These are phyloP conservation scores for Oxystoma pomonae DNA, from an alignment of 2,888 invertebrate species.

Conservation along the genomic window DNA sequence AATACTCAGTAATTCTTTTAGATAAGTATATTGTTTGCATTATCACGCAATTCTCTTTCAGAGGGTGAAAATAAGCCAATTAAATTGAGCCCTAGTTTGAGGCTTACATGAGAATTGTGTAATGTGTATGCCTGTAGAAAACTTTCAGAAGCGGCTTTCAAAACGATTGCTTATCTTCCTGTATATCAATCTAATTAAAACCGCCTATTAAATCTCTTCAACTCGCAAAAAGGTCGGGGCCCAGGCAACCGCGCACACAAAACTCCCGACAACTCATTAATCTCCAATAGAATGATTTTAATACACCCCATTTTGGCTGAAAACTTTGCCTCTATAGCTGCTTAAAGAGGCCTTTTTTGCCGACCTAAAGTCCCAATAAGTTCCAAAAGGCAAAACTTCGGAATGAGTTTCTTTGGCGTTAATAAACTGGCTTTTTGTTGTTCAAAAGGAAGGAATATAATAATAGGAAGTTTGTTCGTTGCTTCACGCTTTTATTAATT, in stretches of 20 bases:
- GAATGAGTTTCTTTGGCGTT: not conserved
- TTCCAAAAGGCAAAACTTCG: not conserved
- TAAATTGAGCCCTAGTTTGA: no score
- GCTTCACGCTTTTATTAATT: no score
- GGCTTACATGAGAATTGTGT: no score
- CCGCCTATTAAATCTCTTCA: not conserved
- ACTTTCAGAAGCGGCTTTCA: no score
- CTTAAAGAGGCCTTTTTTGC: not conserved
- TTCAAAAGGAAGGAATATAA: no score
- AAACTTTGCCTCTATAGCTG: not conserved
- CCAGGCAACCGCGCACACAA: not conserved
- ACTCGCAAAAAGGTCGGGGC: not conserved
- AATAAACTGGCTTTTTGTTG: not conserved
- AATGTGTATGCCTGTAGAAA: no score
- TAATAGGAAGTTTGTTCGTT: no score
- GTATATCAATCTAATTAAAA: not conserved
- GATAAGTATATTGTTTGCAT: no score
- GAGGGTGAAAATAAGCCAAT: no score
- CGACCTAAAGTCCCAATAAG: not conserved
- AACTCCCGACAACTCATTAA: not conserved
- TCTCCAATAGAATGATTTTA: not conserved
- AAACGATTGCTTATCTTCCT: no score
- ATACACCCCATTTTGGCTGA: not conserved
- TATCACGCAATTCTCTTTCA: no score
- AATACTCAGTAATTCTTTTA: no score